phyloP scores from a whole-genome alignment of 2,113 vertebrate genomes.

The Vireo altiloquus region DNA sequence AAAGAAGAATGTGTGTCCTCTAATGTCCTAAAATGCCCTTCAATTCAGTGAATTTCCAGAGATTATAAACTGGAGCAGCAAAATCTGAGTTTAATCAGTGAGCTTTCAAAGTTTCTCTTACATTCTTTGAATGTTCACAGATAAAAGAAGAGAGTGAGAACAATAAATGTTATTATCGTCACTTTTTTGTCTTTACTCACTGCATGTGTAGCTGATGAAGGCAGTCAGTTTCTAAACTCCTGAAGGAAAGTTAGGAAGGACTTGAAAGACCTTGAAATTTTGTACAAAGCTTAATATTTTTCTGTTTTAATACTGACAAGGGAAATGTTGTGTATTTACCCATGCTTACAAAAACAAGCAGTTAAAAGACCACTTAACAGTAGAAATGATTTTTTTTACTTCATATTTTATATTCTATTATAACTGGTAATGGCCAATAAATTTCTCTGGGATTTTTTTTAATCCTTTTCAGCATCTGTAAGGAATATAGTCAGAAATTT shows the following conservation, averaged over 20 bases:
- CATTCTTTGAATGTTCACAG: not conserved
- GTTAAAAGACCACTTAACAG: not conserved
- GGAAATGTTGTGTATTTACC: not conserved
- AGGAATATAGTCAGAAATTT: not conserved
- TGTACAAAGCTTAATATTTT: not conserved
- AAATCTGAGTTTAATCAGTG: not conserved
- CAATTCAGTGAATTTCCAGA: not conserved
- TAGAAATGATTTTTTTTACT: not conserved
- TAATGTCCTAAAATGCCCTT: not conserved
- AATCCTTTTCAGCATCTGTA: not conserved
- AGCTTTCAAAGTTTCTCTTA: not conserved
- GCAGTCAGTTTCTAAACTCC: not conserved
- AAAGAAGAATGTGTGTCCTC: not conserved
- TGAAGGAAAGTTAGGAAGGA: not conserved
- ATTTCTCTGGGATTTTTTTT: not conserved
- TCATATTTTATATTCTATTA: not conserved
- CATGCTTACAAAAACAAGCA: not conserved
- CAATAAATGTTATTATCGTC: not conserved
- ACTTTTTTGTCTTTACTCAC: not conserved
- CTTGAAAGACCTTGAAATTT: not conserved
- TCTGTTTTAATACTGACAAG: not conserved
- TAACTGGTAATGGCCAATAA: not conserved
- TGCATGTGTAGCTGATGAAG: not conserved
- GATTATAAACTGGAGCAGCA: not conserved
- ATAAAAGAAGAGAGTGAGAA: not conserved